phyloP scores from a whole-genome alignment of 2,113 vertebrate species.

The Oryzias curvinotus region DNA sequence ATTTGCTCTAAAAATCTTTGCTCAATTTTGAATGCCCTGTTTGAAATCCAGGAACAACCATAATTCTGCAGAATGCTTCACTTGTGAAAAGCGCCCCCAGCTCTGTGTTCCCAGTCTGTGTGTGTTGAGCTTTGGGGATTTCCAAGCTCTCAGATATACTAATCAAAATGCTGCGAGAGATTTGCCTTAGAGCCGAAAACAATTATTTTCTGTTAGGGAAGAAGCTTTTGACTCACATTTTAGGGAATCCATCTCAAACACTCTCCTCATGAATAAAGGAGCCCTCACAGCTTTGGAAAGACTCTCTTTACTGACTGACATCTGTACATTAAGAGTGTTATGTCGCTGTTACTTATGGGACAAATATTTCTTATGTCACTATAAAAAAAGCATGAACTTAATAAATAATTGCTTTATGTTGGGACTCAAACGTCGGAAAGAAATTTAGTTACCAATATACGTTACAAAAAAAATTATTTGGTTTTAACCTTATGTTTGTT shows the following conservation, averaged over 20 bases:
- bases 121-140: constrained; percentile 45
- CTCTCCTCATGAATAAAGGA: not conserved
- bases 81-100: constrained; percentile 34
- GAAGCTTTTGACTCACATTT: constrained; percentile 54
- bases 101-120: constrained; percentile 26
- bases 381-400: too few species aligned
- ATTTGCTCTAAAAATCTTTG: constrained; percentile 6
- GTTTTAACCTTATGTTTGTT: too few species aligned
- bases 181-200: constrained; percentile 62
- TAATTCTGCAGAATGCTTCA: constrained; percentile 17
- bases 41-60: constrained; percentile 33
- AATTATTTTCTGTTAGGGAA: constrained; percentile 48
- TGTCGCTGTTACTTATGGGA: too few species aligned
- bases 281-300: too few species aligned
- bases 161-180: constrained; percentile 52
- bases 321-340: too few species aligned
- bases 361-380: too few species aligned
- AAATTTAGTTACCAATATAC: too few species aligned
- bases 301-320: too few species aligned
- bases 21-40: constrained; percentile 15
- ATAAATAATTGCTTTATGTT: too few species aligned
- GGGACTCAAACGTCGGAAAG: too few species aligned
- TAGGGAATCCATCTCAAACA: constrained; percentile 19
- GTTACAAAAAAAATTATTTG: too few species aligned
- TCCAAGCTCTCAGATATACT: constrained; percentile 46